A percentile compares a stretch with the other conserved stretches of the same genome.
phyloP scores from a whole-genome alignment of 2,888 invertebrate species.

The Encarsia formosa region DNA sequence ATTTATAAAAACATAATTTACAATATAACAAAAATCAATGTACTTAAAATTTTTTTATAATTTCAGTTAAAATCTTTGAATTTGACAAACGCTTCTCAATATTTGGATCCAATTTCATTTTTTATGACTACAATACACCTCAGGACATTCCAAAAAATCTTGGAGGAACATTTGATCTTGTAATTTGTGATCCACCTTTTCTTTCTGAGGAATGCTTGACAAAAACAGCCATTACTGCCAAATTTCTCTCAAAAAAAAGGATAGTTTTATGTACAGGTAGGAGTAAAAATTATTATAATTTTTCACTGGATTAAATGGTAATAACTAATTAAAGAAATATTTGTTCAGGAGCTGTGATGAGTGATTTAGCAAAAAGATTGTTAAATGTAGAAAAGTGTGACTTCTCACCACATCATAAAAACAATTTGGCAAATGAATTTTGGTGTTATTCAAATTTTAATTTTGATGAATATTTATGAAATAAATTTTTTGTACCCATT shows the following conservation, averaged over 20 bases:
- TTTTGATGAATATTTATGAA: constrained; percentile 53
- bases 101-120: constrained; percentile 73
- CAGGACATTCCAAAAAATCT: constrained; percentile 63
- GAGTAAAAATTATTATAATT: background rate
- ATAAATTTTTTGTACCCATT: background rate
- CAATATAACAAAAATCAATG: too few species aligned
- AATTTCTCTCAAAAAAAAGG: constrained; percentile 67
- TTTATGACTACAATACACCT: constrained; percentile 84
- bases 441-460: constrained; percentile 85
- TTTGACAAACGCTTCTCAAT: constrained; percentile 79
- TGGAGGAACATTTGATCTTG: constrained; percentile 67
- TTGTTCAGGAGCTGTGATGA: constrained; percentile 68
- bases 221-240: constrained; percentile 76
- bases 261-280: constrained; percentile 84
- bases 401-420: constrained; percentile 79
- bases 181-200: constrained; percentile 93
- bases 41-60: constrained; percentile 6
- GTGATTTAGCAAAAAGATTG: constrained; percentile 61
- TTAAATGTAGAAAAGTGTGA: constrained; percentile 63
- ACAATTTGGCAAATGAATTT: constrained; percentile 91
- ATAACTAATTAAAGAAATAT: background rate
- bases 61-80: constrained; percentile 73
- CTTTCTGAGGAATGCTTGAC: constrained; percentile 86
- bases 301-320: background rate
- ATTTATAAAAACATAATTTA: background rate